Evolutionary conservation across 2,797 vertebrate genomes (phyloP).

Genomic region (Argentina silus): DNA sequence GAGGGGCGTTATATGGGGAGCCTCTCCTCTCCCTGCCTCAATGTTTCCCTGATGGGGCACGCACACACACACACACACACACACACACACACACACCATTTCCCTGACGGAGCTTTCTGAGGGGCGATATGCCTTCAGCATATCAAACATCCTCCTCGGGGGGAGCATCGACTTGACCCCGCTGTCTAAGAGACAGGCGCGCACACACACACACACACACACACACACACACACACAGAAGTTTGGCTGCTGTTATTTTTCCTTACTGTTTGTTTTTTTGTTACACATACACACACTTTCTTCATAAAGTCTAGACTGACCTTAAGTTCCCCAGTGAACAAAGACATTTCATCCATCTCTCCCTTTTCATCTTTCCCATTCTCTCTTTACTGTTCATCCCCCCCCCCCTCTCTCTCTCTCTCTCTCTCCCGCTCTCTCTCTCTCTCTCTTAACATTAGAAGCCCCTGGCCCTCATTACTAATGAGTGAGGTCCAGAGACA

Average conservation of each 20-base stretch:
- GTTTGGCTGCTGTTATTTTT: neutral
- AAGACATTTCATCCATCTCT: slow-evolving; percentile 59
- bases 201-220: neutral
- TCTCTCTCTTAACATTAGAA: slow-evolving; percentile 1
- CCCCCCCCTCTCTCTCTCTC: neutral
- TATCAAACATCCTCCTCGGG: slow-evolving; percentile 7
- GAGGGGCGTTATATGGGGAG: too few relatives aligned
- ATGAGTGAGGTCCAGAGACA: too few relatives aligned
- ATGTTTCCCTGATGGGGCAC: neutral
- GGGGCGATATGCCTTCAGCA: slow-evolving; percentile 1
- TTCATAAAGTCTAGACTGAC: slow-evolving; percentile 27
- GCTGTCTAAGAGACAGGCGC: neutral
- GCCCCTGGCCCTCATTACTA: too few relatives aligned
- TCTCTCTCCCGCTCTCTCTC: neutral
- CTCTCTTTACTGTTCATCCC: neutral
- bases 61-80: neutral
- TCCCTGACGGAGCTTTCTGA: slow-evolving; percentile 3
- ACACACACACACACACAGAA: neutral
- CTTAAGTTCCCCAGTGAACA: slow-evolving; percentile 42
- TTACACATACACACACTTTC: neutral
- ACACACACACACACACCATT: neutral
- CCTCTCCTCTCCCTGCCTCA: neutral
- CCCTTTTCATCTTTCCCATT: neutral
- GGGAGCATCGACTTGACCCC: slow-evolving; percentile 8
- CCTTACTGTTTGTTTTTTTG: neutral